Percentiles rank a stretch among this genome's conserved stretches.
phyloP scores from a whole-genome alignment of 2,888 invertebrate species.

The Spilosoma lubricipeda region DNA sequence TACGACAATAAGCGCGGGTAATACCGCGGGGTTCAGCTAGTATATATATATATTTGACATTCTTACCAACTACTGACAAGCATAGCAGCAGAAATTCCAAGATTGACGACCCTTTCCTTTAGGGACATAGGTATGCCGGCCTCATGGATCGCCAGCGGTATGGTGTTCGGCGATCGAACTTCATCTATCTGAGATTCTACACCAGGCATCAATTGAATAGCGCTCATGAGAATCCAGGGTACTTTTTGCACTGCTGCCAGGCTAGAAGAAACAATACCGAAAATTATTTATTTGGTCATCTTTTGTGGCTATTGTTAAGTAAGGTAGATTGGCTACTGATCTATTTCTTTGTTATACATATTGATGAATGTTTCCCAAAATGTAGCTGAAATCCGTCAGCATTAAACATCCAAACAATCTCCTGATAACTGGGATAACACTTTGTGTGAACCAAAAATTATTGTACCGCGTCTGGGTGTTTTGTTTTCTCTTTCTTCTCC shows the following conservation, averaged over 20 bases:
- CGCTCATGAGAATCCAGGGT: constrained; percentile 70
- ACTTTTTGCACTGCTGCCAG: constrained; percentile 66
- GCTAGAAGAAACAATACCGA: constrained; percentile 43
- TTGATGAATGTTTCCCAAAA: too few species aligned
- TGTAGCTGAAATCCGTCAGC: too few species aligned
- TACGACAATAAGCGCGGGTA: too few species aligned
- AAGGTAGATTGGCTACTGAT: neutral
- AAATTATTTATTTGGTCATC: neutral
- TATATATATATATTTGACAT: too few species aligned
- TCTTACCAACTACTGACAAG: constrained; percentile 54
- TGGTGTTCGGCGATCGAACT: constrained; percentile 56
- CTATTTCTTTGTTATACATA: too few species aligned
- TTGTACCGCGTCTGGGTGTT: too few species aligned
- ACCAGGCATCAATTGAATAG: constrained; percentile 55
- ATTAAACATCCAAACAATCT: too few species aligned
- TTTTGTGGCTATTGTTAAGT: neutral
- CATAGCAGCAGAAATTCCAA: constrained; percentile 43
- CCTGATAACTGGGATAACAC: too few species aligned
- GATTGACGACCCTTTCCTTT: constrained; percentile 56
- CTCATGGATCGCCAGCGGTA: constrained; percentile 59
- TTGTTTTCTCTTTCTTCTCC: too few species aligned
- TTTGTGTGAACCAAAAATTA: too few species aligned
- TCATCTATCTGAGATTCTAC: constrained; percentile 65
- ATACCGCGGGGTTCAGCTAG: too few species aligned
- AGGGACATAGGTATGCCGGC: constrained; percentile 63